Evolutionary conservation across 2,888 invertebrate species (phyloP), one percentile per base, ranked within the genome.

Genomic region (Drosophila anomalata): DNA sequence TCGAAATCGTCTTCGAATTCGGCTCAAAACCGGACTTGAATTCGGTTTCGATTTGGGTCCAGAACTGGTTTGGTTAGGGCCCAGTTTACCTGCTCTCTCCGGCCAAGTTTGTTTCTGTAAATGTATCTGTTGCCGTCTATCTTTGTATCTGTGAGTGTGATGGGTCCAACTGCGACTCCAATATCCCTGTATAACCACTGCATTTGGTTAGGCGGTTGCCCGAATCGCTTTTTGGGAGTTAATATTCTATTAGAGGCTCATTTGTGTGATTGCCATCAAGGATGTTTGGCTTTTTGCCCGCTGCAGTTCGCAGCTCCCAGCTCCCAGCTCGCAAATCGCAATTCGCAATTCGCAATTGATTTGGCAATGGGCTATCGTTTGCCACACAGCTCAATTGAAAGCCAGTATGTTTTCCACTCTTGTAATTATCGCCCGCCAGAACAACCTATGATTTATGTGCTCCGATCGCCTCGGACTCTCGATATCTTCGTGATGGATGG

Each of bases 191-290:
- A 53, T 54, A 65, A 66, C 66, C 65, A 62, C 65, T 65, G 65
- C 52, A 65, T 47, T 65, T 62, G 65, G 65, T 65, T 65, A 53
- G 62, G 71, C 66, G 71, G 71, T 76, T 60, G 62, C 62, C 72
- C 70, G 75, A 84, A 75, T 77, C 77, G 75, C 77, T 82, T 85
- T 88, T 78, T 78, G 78, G 77, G 80, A 84, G 88, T 89, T 90
- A 86, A 89, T 90, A 89, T 89, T 90, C 89, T 89, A 90, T 90
- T 90, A 90, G 87, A 85, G 88, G 85, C 89, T 90, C 88, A 89
- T 90, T 90, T 90, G 90, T 79, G 87, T 80, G 88, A 90, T 89
- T 88, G 85, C 84, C 83, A 89, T 88, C 83, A 87, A 89, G 89
- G 87, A 89, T 89, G 76, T 68, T 51, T 60, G 29, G 63, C 22